Percentiles rank a stretch among this genome's conserved stretches.
Conservation (phyloP, 2,797 vertebrate species). For the Columba guinea region DNA sequence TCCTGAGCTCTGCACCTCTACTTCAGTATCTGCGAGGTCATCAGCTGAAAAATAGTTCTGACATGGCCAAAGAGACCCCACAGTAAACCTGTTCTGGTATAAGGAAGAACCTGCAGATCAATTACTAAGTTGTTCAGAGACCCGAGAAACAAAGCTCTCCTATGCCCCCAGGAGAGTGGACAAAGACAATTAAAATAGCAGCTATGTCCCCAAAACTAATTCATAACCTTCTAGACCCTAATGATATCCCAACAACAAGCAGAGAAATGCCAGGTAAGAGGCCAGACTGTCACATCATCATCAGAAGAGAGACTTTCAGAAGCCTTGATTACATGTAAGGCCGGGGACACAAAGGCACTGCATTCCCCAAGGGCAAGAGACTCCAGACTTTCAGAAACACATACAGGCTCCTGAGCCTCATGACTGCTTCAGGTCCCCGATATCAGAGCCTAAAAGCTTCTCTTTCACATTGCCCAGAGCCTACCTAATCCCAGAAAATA, state of each 20-base stretch:
- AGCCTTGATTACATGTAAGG: neutral
- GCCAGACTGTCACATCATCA: neutral
- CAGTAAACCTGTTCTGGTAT: neutral
- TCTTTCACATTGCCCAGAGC: neutral
- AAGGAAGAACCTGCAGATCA: neutral
- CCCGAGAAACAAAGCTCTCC: neutral
- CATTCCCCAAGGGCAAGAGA: neutral
- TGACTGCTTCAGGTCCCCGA: neutral
- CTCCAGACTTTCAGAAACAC: neutral
- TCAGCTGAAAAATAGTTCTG: neutral
- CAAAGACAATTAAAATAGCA: neutral
- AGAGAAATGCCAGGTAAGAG: neutral
- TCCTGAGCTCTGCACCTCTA: neutral
- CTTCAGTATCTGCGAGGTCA: neutral
- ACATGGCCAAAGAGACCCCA: neutral
- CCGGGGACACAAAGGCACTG: neutral
- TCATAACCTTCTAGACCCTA: neutral
- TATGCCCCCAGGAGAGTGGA: neutral
- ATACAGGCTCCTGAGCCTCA: neutral
- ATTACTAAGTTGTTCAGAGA: neutral
- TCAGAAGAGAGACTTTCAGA: neutral
- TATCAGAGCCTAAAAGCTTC: neutral
- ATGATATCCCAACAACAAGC: neutral
- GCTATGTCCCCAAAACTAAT: neutral
- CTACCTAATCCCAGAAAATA: neutral